Percentiles rank a stretch among this genome's conserved stretches.
These are phyloP conservation scores for Aethes cnicana DNA, from an alignment of 2,888 invertebrate genomes.

Conservation along the genomic window DNA sequence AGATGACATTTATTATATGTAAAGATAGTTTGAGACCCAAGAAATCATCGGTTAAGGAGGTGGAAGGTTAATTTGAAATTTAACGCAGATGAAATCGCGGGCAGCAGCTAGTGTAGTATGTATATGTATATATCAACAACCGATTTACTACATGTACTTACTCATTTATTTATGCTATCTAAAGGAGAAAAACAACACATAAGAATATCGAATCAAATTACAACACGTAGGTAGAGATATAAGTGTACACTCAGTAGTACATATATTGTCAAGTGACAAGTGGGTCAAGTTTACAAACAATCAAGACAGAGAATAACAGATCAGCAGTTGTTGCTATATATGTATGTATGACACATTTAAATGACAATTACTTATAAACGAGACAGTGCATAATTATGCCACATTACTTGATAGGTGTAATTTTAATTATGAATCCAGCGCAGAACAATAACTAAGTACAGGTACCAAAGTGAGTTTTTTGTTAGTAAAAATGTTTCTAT, in stretches of 20 bases:
- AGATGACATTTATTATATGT: no score
- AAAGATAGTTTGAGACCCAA: no score
- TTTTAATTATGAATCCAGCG: no score
- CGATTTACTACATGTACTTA: no score
- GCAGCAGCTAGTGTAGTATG: background rate
- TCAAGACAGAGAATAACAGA: conserved; percentile 77
- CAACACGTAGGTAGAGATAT: conserved; percentile 13
- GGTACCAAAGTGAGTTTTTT: no score
- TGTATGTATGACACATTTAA: conserved; percentile 56
- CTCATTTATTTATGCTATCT: no score
- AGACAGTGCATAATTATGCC: conserved; percentile 1
- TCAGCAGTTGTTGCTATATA: conserved; percentile 64
- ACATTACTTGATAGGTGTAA: background rate
- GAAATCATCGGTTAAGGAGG: no score
- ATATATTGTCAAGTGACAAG: conserved; percentile 40
- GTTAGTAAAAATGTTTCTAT: no score
- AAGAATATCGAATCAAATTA: conserved; percentile 6
- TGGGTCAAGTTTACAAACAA: conserved; percentile 75
- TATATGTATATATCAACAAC: no score
- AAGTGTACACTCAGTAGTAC: background rate
- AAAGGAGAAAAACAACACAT: no score
- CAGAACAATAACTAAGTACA: no score
- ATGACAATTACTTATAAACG: conserved; percentile 7
- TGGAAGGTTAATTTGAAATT: no score
- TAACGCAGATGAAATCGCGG: background rate